Evolutionary conservation across 2,888 invertebrate species (phyloP).

Genomic region (Pollenia amentaria): DNA sequence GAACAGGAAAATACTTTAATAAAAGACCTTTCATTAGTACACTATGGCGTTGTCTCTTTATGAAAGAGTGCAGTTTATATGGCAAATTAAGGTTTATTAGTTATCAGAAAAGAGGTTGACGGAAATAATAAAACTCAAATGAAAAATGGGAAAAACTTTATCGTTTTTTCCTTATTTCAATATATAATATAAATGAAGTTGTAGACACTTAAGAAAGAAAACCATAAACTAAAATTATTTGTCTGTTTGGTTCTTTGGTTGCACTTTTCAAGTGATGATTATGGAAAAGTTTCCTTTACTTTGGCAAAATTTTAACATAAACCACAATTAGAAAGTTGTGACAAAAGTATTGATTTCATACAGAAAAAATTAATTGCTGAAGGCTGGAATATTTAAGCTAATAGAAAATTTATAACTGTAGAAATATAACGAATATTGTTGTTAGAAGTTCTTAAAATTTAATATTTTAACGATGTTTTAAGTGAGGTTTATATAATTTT

Average conservation of each 20-base stretch:
- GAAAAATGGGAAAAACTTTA: slow-evolving; percentile 51
- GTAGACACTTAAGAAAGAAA: not conserved
- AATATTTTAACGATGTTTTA: no score
- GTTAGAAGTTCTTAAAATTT: no score
- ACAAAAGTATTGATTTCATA: slow-evolving; percentile 34
- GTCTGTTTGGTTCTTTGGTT: slow-evolving; percentile 52
- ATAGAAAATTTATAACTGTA: not conserved
- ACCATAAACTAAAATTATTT: slow-evolving; percentile 12
- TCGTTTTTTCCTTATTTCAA: slow-evolving; percentile 20
- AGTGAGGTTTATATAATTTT: no score
- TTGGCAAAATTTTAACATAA: not conserved
- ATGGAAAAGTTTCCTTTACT: slow-evolving; percentile 37
- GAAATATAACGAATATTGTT: not conserved
- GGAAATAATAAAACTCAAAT: slow-evolving; percentile 61
- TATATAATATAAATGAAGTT: slow-evolving; percentile 33
- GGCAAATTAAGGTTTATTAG: slow-evolving; percentile 53
- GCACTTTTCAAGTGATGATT: slow-evolving; percentile 44
- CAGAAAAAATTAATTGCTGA: not conserved
- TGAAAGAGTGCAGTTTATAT: not conserved
- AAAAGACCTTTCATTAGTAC: not conserved
- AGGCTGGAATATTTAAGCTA: not conserved
- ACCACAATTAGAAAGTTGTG: slow-evolving; percentile 33
- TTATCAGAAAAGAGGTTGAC: slow-evolving; percentile 37
- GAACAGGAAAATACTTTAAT: slow-evolving; percentile 2
- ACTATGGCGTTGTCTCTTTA: not conserved